Conservation (phyloP, 2,113 vertebrate genomes). For the Cheirogaleus medius region DNA sequence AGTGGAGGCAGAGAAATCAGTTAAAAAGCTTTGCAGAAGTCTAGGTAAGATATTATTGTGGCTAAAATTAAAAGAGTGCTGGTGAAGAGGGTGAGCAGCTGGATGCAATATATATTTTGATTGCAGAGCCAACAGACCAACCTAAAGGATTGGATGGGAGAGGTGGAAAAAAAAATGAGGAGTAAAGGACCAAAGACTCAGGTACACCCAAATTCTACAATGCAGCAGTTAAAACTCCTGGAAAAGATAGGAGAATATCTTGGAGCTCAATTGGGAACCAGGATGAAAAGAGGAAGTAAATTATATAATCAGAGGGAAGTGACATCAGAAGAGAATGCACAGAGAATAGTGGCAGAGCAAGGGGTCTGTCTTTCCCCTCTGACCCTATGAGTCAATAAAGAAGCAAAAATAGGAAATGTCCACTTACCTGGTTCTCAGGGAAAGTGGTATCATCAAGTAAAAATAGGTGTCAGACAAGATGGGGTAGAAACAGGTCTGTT, state of each 20-base stretch:
- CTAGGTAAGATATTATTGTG: not conserved
- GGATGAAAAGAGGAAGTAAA: not conserved
- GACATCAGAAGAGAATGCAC: not conserved
- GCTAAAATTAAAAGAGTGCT: not conserved
- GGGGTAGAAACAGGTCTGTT: not conserved
- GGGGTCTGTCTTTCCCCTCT: not conserved
- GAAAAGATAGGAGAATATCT: not conserved
- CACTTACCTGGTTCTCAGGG: not conserved
- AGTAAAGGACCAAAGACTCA: not conserved
- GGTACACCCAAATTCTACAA: not conserved
- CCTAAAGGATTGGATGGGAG: not conserved
- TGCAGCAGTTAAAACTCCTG: not conserved
- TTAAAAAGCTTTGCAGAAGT: not conserved
- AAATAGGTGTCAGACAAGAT: not conserved
- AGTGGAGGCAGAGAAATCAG: not conserved
- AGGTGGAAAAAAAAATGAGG: not conserved
- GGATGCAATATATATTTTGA: not conserved
- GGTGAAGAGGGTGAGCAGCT: not conserved
- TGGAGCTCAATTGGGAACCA: not conserved
- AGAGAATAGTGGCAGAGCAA: not conserved
- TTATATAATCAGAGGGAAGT: not conserved
- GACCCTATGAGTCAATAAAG: not conserved
- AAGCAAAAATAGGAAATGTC: not conserved
- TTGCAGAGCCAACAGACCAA: not conserved
- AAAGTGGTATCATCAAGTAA: not conserved